These are phyloP conservation scores for Eptesicus fuscus DNA, from an alignment of 2,113 vertebrate genomes.

Conservation along the genomic window DNA sequence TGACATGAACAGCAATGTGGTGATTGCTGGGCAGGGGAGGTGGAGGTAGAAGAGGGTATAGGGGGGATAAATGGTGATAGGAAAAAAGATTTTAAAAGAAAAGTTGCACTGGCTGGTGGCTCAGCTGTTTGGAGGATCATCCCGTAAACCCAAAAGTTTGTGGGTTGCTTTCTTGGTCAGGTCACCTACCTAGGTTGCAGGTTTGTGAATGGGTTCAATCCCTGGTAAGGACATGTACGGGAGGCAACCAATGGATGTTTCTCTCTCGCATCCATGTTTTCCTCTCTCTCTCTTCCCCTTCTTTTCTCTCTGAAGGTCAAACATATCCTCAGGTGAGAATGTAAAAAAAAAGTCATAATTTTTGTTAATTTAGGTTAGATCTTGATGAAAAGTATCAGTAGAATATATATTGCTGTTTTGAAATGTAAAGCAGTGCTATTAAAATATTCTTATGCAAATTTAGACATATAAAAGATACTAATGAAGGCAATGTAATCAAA, in stretches of 20 bases:
- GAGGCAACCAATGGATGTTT: neutral
- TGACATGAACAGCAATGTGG: too few species aligned
- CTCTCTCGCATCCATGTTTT: neutral
- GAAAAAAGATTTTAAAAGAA: too few species aligned
- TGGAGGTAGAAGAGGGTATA: too few species aligned
- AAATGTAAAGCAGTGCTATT: neutral
- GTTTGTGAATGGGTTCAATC: neutral
- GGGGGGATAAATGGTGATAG: too few species aligned
- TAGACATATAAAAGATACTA: neutral
- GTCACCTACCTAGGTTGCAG: neutral
- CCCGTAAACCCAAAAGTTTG: neutral
- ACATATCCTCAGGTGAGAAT: too few species aligned
- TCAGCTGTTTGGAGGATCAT: neutral
- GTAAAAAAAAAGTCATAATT: too few species aligned
- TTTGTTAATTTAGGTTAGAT: slow-evolving; percentile 8
- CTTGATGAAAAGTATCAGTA: neutral
- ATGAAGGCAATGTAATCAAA: slow-evolving; percentile 26
- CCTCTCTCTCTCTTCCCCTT: neutral
- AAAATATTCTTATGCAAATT: slow-evolving; percentile 25
- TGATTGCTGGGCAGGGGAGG: too few species aligned
- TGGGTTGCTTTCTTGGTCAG: neutral
- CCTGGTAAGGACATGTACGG: too few species aligned
- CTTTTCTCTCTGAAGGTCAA: neutral
- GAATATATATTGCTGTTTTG: neutral
- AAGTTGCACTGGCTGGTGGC: neutral